These are phyloP conservation scores for Philopotamus ludificatus DNA, from an alignment of 1,140 invertebrate genomes.

Conservation along the genomic window DNA sequence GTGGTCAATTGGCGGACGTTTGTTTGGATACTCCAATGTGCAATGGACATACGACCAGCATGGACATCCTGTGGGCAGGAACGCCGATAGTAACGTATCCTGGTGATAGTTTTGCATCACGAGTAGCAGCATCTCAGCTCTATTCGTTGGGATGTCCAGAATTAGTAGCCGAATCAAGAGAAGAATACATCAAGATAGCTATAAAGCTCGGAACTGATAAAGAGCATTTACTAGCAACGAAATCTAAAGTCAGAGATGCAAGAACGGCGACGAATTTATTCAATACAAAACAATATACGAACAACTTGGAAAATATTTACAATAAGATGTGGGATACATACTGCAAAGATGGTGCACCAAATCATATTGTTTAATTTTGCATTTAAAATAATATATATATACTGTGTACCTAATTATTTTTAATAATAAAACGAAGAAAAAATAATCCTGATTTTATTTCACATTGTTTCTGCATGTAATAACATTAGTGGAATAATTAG, in stretches of 20 bases:
- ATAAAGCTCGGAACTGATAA: slow-evolving; percentile 86
- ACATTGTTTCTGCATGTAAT: too few relatives aligned
- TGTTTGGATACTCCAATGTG: slow-evolving; percentile 98
- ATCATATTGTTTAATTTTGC: too few relatives aligned
- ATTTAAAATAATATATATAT: too few relatives aligned
- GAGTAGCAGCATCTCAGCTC: slow-evolving; percentile 97
- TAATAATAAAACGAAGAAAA: too few relatives aligned
- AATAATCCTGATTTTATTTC: too few relatives aligned
- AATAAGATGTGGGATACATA: slow-evolving; percentile 74
- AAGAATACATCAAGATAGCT: slow-evolving; percentile 96
- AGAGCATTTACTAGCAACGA: slow-evolving; percentile 86
- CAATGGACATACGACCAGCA: slow-evolving; percentile 99
- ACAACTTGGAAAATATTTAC: slow-evolving; percentile 87
- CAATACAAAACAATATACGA: slow-evolving; percentile 88
- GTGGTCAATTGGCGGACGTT: slow-evolving; percentile 96
- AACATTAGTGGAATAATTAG: too few relatives aligned
- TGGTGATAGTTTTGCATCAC: slow-evolving; percentile 92
- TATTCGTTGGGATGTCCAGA: slow-evolving; percentile 94
- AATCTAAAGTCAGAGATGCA: slow-evolving; percentile 83
- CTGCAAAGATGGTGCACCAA: background rate
- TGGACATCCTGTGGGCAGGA: slow-evolving; percentile 99
- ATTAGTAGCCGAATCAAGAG: slow-evolving; percentile 83
- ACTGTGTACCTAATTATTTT: too few relatives aligned
- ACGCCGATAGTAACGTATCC: slow-evolving; percentile 96
- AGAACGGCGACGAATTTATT: slow-evolving; percentile 87